Evolutionary conservation across 2,113 vertebrate genomes (phyloP).

Genomic region (Gambusia affinis): DNA sequence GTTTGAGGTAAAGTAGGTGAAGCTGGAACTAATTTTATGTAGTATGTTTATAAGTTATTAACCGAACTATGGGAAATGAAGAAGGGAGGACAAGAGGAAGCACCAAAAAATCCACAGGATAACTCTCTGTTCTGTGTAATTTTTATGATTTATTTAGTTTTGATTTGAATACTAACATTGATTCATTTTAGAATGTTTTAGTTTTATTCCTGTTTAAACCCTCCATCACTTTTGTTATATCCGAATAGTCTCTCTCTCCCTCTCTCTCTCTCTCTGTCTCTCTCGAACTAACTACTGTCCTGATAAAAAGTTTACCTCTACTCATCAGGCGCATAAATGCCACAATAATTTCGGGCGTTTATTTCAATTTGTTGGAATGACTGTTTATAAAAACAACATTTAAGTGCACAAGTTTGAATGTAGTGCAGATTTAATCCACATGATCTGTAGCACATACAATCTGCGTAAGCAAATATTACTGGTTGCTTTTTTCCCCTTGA

Average conservation of each 20-base stretch:
- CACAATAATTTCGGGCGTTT: background rate
- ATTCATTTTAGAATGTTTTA: background rate
- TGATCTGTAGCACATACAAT: too few relatives aligned
- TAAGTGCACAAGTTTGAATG: too few relatives aligned
- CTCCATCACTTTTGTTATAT: slow-evolving; percentile 5
- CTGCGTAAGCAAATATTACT: background rate
- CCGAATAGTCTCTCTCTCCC: background rate
- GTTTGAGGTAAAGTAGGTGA: slow-evolving; percentile 31
- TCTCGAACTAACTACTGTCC: background rate
- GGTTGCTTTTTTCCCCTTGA: background rate
- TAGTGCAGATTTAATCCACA: too few relatives aligned
- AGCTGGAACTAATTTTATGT: slow-evolving; percentile 22
- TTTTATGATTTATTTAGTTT: background rate
- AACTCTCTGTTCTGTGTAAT: background rate
- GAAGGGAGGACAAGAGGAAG: slow-evolving; percentile 18
- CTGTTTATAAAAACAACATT: background rate
- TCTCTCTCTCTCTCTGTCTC: background rate
- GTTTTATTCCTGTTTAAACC: slow-evolving; percentile 13
- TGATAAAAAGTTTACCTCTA: background rate
- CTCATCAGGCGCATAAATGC: background rate
- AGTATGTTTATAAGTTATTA: slow-evolving; percentile 33
- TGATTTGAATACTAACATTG: background rate
- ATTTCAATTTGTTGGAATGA: background rate
- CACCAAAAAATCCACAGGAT: slow-evolving; percentile 23
- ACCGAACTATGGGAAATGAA: slow-evolving; percentile 15